Evolutionary conservation across 2,113 vertebrate species (phyloP).

Genomic region (Synchiropus splendidus): DNA sequence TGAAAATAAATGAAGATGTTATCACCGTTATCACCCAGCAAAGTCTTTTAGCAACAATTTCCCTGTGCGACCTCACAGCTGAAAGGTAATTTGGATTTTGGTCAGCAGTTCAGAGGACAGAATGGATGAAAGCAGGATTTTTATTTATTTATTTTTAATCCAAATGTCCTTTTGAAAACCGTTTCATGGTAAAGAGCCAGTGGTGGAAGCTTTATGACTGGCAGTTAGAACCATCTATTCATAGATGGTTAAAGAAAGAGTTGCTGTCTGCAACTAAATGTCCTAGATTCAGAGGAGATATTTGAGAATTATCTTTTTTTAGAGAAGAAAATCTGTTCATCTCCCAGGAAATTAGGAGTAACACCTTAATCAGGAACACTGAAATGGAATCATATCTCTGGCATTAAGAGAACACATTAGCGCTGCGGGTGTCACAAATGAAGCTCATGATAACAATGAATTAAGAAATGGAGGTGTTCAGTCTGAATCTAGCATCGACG

Average conservation of each 20-base stretch:
- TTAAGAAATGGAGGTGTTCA: too few species aligned
- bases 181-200: slow-evolving; percentile 35
- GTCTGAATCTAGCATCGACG: too few species aligned
- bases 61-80: slow-evolving; percentile 15
- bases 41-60: slow-evolving; percentile 30
- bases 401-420: too few species aligned
- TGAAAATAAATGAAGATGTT: slow-evolving; percentile 27
- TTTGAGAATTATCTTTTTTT: too few species aligned
- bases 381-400: too few species aligned
- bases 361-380: too few species aligned
- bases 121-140: slow-evolving; percentile 18
- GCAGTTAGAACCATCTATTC: slow-evolving; percentile 20
- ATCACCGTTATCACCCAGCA: slow-evolving; percentile 23
- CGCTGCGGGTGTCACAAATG: too few species aligned
- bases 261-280: too few species aligned
- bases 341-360: too few species aligned
- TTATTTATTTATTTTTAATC: slow-evolving; percentile 41
- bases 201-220: slow-evolving; percentile 43
- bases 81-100: slow-evolving; percentile 32
- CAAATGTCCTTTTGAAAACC: slow-evolving; percentile 32
- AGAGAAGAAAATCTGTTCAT: too few species aligned
- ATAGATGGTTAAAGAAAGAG: too few species aligned
- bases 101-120: slow-evolving; percentile 22
- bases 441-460: too few species aligned
- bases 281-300: slow-evolving; percentile 22